Evolutionary conservation across 2,888 invertebrate genomes (phyloP), one percentile per base, ranked within the genome.

Genomic region (Xanthia togata): DNA sequence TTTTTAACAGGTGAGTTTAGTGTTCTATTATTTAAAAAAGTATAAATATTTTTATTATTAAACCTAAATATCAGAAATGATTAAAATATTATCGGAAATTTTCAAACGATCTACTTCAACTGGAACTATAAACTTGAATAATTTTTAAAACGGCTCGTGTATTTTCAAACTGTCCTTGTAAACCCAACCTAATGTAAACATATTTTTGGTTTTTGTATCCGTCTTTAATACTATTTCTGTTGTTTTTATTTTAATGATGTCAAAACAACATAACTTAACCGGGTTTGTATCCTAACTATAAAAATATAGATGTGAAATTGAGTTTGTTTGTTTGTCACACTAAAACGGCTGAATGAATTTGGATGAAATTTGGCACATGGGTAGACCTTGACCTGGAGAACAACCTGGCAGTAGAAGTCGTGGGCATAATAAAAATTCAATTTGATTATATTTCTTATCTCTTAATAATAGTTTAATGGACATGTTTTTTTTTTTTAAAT

Each of bases 1-100:
- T 70, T 55, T 17, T 73, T 70, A 68, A 65, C 17, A 70, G 88
- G 88, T 88, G 68, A 88, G 88, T 83, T 67, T 47, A 35, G 53
- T 82, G 35, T 44, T 73, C 59, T 71, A 5, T 47, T 57, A 63
- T 35, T 9, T 35, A 35, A 8, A 9, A 9, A 41, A 41, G 1
- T 41, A 38, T 38, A 2, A 35, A 47, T 50, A n/a, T 67, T 35
- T 67, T 57, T 64, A 57, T 20, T 12, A 26, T 55, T 57, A 26
- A 59, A 6, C 8, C 2, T 59, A 26, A 26, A 23, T 59, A 69
- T 26, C 57, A n/a, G 12, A 41, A 23, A 41, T 62, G 31, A 73
- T 82, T 31, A 63, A 5, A 44, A 50, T 69, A 35, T 35, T 59
- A 79, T 71, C 73, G 4, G 20, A n/a, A 57, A 68, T 69, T 73